Base-by-base conservation (phyloP, 2,888 invertebrate genomes). In the Polydrusus tereticollis region DNA sequence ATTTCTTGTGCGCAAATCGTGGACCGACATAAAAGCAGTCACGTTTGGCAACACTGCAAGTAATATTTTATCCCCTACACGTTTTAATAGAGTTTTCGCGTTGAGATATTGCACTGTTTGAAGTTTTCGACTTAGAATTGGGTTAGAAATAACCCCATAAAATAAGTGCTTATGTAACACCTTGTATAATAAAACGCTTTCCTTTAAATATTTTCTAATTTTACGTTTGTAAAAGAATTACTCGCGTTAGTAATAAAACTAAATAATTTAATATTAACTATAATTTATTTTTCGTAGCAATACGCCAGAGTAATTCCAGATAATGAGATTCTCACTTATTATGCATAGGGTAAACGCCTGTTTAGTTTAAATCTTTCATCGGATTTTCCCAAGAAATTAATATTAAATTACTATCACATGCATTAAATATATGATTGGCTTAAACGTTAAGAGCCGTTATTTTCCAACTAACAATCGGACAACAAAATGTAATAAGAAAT, bases 391-490 rank as follows among this genome's bases (percentile, higher is more conserved):
- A 38, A 23, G 60, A 14, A 60, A 60, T 45, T 60, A 43, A 43
- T 20, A 45, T 23, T 45, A 14, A 23, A n/a, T 45, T 23, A 45
- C 26, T 60, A 23, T 12, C 16, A 45, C 23, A 60, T 60, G 60
- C 60, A 60, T 45, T 45, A 60, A n/a, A 26, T 60, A 29, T 45
- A 60, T 60, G 1, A 12, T n/a, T 1, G 14, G 16, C 16, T 16
- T 14, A 74, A 69, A 69, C 70, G 76, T 50, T 26, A 47, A 47
- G 8, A 21, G 21, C 47, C 21, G 47, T 47, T 47, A 47, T 47
- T 47, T 45, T 47, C 21, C 18, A 7, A 43, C 29, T 6, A 29
- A 29, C 29, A 6, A 8, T 29, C 29, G 29, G 8, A 8, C 4
- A 29, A 29, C 29, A 29, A 29, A 29, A 29, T 29, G 29, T 29